Base-by-base conservation (phyloP, 2,888 invertebrate species). In the Dynastes maya region DNA sequence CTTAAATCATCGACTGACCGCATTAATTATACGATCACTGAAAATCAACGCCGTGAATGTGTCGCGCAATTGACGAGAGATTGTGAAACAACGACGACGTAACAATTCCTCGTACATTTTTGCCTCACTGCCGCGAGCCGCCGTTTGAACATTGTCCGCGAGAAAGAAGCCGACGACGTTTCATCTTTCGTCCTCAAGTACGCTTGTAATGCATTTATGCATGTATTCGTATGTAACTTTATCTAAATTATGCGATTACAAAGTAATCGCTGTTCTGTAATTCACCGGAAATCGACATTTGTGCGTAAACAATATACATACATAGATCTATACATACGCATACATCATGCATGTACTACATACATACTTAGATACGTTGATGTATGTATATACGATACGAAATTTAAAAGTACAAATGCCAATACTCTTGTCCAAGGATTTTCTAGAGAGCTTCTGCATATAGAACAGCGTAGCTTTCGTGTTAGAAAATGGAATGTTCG, bases 211-310 rank as follows among this genome's bases (percentile, higher is more conserved):
- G 75, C 63, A 74, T 70, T 53, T 70, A 55, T 53, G 70, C 70
- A 70, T 32, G 53, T n/a, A 51, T 58, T 67, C 45, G 58, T 72
- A 72, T 72, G 72, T 40, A 72, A 37, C 58, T 37, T 68, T 77
- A 77, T 68, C 68, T 77, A 70, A 77, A 77, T 77, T 72, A 72
- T 72, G 70, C 61, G 68, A 68, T 70, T 68, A 67, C 68, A 70
- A 77, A 55, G 77, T 77, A 77, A 77, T 77, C 70, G 58, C 70
- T 58, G 67, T 70, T 77, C 68, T 70, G 65, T 68, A 77, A 77
- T 70, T 77, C 77, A 61, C 70, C 77, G 77, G 77, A 77, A 77
- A 68, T 77, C 68, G 67, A 55, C 58, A 70, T 70, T 37, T 75
- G 61, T 32, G 58, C 65, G 55, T 77, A 68, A 70, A 77, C 77